phyloP scores from a whole-genome alignment of 2,888 invertebrate genomes.

The Drosophila multiciliata region DNA sequence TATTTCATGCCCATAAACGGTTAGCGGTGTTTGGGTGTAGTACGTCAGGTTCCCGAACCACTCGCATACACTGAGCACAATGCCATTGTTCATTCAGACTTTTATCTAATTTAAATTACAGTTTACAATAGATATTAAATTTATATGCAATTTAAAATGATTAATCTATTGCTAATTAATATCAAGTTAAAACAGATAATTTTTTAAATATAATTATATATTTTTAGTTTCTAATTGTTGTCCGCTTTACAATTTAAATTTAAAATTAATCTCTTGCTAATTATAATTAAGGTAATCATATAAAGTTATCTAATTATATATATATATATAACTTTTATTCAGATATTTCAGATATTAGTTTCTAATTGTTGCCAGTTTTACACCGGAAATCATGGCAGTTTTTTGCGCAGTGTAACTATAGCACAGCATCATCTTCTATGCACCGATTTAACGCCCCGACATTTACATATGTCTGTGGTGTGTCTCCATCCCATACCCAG shows the following conservation, averaged over 20 bases:
- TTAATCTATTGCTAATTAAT: background rate
- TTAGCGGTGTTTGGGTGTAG: conserved; percentile 59
- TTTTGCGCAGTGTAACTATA: conserved; percentile 38
- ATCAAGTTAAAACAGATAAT: background rate
- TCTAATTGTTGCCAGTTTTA: background rate
- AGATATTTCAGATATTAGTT: background rate
- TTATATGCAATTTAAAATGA: background rate
- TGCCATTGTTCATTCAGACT: background rate
- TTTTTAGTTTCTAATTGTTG: background rate
- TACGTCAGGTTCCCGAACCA: conserved; percentile 44
- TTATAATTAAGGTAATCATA: background rate
- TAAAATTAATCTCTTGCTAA: background rate
- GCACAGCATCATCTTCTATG: conserved; percentile 60
- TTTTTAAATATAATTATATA: background rate
- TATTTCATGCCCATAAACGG: conserved; percentile 80
- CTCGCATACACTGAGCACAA: conserved; percentile 39
- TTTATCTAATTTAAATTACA: background rate
- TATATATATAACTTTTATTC: background rate
- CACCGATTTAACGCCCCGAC: conserved; percentile 81
- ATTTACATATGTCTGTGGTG: conserved; percentile 71
- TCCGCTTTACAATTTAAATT: background rate
- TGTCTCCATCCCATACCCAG: conserved; percentile 29
- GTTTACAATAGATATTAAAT: background rate
- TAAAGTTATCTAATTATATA: background rate
- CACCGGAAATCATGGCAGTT: background rate